Conservation (phyloP, 2,888 invertebrate genomes). For the Busseola fusca region DNA sequence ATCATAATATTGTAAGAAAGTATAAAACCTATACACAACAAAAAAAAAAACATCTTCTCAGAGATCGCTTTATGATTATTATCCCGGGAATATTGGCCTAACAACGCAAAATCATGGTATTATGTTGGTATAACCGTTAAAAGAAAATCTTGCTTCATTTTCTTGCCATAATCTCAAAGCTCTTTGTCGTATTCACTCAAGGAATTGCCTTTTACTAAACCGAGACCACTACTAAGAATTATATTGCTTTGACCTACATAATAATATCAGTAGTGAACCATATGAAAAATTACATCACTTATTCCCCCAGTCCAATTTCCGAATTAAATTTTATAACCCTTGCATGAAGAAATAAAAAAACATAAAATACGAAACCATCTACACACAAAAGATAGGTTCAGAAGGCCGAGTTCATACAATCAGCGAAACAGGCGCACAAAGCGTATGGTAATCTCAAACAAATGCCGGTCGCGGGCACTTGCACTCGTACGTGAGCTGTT, state of each 20-base stretch:
- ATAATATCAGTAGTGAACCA: slow-evolving; percentile 34
- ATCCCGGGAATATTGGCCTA: slow-evolving; percentile 6
- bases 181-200: slow-evolving; percentile 51
- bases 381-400: background rate
- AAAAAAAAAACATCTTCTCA: background rate
- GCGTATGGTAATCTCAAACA: background rate
- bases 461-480: no score
- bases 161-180: slow-evolving; percentile 39
- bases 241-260: slow-evolving; percentile 50
- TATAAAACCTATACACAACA: background rate
- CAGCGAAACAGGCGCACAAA: background rate
- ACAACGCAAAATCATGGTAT: slow-evolving; percentile 10
- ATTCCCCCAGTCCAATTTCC: slow-evolving; percentile 51
- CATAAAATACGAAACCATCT: slow-evolving; percentile 49
- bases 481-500: background rate
- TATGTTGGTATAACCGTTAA: slow-evolving; percentile 18
- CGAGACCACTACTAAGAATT: slow-evolving; percentile 34
- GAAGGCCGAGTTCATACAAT: background rate
- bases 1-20: background rate
- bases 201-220: slow-evolving; percentile 43
- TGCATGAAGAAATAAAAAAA: slow-evolving; percentile 59
- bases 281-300: slow-evolving; percentile 49
- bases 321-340: slow-evolving; percentile 61
- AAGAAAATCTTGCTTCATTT: slow-evolving; percentile 43
- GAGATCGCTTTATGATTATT: slow-evolving; percentile 7